phyloP scores from a whole-genome alignment of 2,888 invertebrate genomes.

The Capitulum mitella region DNA sequence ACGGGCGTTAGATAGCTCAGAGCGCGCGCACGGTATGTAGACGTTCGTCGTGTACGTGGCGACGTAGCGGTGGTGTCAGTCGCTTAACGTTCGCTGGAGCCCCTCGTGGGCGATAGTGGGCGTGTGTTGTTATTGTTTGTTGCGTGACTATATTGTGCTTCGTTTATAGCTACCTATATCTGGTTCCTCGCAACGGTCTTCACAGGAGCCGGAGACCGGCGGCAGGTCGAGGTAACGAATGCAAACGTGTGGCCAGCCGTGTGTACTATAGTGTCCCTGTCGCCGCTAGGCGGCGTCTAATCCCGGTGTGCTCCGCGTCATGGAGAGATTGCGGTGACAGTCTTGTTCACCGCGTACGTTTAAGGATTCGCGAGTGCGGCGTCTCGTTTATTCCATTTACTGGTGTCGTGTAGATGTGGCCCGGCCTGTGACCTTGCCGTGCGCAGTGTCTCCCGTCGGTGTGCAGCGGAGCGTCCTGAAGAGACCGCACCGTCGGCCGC shows the following conservation, averaged over 20 bases:
- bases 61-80: neutral
- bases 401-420: neutral
- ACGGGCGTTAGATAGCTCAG: neutral
- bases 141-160: too few relatives aligned
- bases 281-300: neutral
- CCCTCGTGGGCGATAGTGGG: neutral
- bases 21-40: neutral
- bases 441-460: neutral
- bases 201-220: too few relatives aligned
- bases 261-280: neutral
- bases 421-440: neutral
- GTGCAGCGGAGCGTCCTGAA: neutral
- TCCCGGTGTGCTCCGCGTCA: neutral
- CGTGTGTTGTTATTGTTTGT: neutral
- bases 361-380: neutral
- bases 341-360: neutral
- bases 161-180: too few relatives aligned
- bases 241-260: too few relatives aligned
- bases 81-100: neutral
- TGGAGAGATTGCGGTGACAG: neutral
- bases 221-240: too few relatives aligned
- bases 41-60: neutral
- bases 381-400: neutral
- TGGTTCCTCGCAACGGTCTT: too few relatives aligned
- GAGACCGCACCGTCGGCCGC: too few relatives aligned